These are phyloP conservation scores for Autographa gamma DNA, from an alignment of 2,888 invertebrate genomes.

Conservation along the genomic window DNA sequence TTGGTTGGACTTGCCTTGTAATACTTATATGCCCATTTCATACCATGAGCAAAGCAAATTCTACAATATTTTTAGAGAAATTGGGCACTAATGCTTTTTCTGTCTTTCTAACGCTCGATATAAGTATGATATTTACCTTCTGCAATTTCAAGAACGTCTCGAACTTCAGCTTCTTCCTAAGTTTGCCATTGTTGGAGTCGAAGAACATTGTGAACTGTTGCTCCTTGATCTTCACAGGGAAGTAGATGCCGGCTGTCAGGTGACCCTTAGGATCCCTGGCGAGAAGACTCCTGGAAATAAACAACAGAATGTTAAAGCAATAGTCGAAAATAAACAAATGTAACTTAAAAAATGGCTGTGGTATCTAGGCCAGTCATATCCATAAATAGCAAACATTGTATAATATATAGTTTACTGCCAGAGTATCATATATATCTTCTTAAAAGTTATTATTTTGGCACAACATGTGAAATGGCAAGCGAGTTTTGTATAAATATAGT, in stretches of 20 bases:
- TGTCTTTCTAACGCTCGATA: not conserved
- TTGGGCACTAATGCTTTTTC: not conserved
- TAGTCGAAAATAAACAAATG: not conserved
- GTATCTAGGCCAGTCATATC: not conserved
- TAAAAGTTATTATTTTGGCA: slow-evolving; percentile 1
- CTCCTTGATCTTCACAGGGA: slow-evolving; percentile 91
- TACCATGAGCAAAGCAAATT: not conserved
- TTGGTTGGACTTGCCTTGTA: not conserved
- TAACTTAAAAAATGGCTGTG: not conserved
- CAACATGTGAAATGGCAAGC: not conserved
- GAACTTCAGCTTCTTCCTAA: slow-evolving; percentile 93
- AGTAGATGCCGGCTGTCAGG: slow-evolving; percentile 95
- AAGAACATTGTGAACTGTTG: slow-evolving; percentile 94
- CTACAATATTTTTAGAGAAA: not conserved
- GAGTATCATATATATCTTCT: not conserved
- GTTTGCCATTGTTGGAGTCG: slow-evolving; percentile 91
- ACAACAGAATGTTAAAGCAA: not conserved
- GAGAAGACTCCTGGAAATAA: slow-evolving; percentile 91
- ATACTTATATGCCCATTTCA: no score
- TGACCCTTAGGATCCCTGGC: slow-evolving; percentile 95
- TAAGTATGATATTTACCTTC: slow-evolving; percentile 84
- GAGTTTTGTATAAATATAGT: not conserved
- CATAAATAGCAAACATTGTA: not conserved
- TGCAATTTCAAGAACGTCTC: slow-evolving; percentile 90
- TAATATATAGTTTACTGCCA: not conserved